These are phyloP conservation scores for Heliconius cydno DNA, from an alignment of 2,888 invertebrate genomes.

Conservation along the genomic window DNA sequence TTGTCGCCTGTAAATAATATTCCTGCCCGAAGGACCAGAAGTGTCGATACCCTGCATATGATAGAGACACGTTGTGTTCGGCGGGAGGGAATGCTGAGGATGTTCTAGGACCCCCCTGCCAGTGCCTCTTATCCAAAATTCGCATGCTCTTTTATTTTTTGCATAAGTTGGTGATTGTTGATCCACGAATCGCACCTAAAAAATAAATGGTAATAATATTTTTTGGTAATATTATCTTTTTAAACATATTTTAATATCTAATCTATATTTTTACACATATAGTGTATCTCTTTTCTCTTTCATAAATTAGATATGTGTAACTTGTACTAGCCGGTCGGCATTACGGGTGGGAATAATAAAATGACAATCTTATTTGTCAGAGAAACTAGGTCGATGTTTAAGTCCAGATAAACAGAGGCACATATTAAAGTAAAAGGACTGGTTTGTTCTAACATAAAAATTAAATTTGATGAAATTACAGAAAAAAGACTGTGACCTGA, in stretches of 20 bases:
- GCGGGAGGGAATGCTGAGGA: conserved; percentile 92
- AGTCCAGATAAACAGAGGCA: conserved; percentile 1
- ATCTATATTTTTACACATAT: no score
- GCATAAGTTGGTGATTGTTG: conserved; percentile 92
- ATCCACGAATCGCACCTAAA: conserved; percentile 92
- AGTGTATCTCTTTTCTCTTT: background rate
- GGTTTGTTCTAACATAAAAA: background rate
- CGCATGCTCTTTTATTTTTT: conserved; percentile 92
- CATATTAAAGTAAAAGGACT: conserved; percentile 1
- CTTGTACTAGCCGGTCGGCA: background rate
- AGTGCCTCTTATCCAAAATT: conserved; percentile 93
- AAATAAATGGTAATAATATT: conserved; percentile 51
- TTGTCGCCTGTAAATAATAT: conserved; percentile 80
- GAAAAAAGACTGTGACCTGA: conserved; percentile 56
- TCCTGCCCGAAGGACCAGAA: conserved; percentile 83
- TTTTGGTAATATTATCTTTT: background rate
- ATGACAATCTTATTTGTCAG: conserved; percentile 17
- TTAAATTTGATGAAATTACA: background rate
- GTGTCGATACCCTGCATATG: conserved; percentile 88
- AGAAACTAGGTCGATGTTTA: conserved; percentile 4
- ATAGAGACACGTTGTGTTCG: conserved; percentile 94
- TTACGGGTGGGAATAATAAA: conserved; percentile 10
- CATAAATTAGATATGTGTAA: background rate
- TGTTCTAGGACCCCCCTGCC: conserved; percentile 91
- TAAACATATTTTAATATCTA: no score